Evolutionary conservation across 2,888 invertebrate species (phyloP).

Genomic region (Phytoseiulus persimilis): DNA sequence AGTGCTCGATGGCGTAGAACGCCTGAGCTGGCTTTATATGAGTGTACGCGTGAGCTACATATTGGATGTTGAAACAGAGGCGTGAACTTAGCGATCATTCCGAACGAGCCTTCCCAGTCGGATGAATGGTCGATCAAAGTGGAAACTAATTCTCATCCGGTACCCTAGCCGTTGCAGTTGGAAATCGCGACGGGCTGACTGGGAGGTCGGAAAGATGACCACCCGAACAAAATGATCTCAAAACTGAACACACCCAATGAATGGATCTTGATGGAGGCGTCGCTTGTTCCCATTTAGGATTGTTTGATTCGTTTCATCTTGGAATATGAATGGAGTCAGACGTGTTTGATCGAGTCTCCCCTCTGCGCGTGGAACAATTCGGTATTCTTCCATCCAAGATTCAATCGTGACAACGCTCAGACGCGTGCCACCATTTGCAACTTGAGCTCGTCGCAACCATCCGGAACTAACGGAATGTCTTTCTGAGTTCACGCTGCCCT

Average conservation of each 20-base stretch:
- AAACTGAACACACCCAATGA: background rate
- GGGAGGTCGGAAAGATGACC: background rate
- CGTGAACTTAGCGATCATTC: background rate
- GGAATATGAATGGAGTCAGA: background rate
- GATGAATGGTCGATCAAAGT: background rate
- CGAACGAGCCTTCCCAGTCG: background rate
- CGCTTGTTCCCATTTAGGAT: background rate
- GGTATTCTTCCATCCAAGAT: background rate
- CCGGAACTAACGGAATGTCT: no score
- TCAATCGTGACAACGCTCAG: background rate
- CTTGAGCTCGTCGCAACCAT: background rate
- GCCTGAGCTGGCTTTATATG: no score
- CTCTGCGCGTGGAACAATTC: background rate
- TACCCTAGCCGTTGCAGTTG: background rate
- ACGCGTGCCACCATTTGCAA: background rate
- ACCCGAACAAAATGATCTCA: background rate
- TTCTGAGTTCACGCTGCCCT: no score
- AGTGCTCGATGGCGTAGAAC: no score
- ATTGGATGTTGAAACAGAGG: no score
- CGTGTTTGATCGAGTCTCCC: background rate
- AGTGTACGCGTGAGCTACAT: no score
- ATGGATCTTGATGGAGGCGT: background rate
- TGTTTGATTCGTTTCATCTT: background rate
- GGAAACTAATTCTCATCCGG: background rate
- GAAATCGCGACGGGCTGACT: background rate